phyloP scores from a whole-genome alignment of 2,113 vertebrate species.

The Plecotus auritus region DNA sequence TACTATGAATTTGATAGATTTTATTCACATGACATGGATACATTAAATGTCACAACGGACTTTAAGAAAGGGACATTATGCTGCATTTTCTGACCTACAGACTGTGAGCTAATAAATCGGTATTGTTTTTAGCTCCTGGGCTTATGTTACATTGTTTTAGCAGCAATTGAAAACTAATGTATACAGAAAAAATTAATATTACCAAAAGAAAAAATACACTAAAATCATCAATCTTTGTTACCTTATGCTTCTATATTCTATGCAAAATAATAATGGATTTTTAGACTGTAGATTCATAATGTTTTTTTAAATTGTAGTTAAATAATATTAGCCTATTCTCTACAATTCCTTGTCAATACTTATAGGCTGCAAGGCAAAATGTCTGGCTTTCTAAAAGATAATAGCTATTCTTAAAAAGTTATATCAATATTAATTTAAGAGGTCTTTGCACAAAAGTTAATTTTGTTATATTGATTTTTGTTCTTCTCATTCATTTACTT shows the following conservation, averaged over 20 bases:
- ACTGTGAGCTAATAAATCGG: not conserved
- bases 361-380: not conserved
- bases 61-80: not conserved
- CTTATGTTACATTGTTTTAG: not conserved
- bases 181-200: not conserved
- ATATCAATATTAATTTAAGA: slow-evolving; percentile 66
- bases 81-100: not conserved
- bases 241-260: not conserved
- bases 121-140: not conserved
- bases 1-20: not conserved
- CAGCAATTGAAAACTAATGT: not conserved
- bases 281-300: not conserved
- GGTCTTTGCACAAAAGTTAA: not conserved
- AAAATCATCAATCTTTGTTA: not conserved
- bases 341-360: not conserved
- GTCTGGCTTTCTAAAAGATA: not conserved
- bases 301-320: not conserved
- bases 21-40: not conserved
- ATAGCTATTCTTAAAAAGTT: slow-evolving; percentile 33
- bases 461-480: slow-evolving; percentile 56
- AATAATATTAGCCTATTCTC: not conserved
- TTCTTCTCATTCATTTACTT: slow-evolving; percentile 50
- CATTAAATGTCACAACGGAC: not conserved
- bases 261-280: not conserved
- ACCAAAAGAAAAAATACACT: not conserved